Evolutionary conservation across 2,888 invertebrate species (phyloP), one percentile per base, ranked within the genome.

Genomic region (Synanthedon formicaeformis): DNA sequence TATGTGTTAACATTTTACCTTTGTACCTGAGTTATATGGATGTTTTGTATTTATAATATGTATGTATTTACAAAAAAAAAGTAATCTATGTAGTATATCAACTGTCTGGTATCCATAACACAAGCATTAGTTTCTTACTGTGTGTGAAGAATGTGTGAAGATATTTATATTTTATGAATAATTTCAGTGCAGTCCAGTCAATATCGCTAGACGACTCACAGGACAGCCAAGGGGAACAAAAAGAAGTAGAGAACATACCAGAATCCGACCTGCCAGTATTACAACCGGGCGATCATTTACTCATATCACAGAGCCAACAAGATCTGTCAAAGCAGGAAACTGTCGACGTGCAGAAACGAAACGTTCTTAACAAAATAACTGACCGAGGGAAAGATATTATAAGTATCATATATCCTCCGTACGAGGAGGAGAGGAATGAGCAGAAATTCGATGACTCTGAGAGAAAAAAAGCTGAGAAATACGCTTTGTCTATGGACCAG

Each of bases 271-370:
- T 92, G 10, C 91, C 91, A 0, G 80, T 86, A 1, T 60, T 92
- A n/a, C 87, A 90, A 59, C 90, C 92, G 0, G 92, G 91, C 0
- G 93, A 94, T 75, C 86, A 91, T 34, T 74, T 93, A 4, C 74
- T 93, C 4, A 74, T 91, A 1, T 86, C 90, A 1, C 41, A 61
- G 6, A 59, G 51, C 48, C 63, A 64, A 63, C 59, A 54, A 50
- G 73, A 80, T 51, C 48, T 66, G 2, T 54, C 60, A 6, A 66
- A 65, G 53, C 57, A 58, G 14, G 65, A 80, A 13, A 73, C 77
- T 0, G 78, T 72, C 0, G 82, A 84, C 3, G 61, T 72, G 0
- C 81, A 81, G 4, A 79, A 77, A 63, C 68, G 78, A 5, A 87
- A 85, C 51, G 82, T 88, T 0, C 64, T 87, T 0, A 76, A 84